phyloP scores from a whole-genome alignment of 2,113 vertebrate species.

The Patagioenas fasciata region DNA sequence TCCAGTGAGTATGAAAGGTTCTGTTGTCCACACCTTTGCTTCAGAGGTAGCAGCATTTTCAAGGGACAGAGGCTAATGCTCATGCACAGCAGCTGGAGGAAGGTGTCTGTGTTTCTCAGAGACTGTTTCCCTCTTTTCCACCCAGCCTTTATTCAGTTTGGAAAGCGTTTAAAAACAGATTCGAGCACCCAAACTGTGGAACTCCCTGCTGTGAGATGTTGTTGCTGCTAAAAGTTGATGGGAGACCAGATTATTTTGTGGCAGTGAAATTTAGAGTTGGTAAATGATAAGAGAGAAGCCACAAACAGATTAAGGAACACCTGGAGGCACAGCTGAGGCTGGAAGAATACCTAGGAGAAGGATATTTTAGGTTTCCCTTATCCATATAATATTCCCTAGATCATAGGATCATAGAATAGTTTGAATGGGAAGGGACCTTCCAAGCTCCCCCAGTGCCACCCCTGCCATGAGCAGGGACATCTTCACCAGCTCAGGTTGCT shows the following conservation, averaged over 20 bases:
- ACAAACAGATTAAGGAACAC: not conserved
- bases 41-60: not conserved
- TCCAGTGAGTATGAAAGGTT: not conserved
- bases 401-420: too few relatives aligned
- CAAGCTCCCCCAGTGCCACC: too few relatives aligned
- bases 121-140: not conserved
- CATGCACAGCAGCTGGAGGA: not conserved
- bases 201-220: not conserved
- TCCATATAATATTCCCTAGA: not conserved
- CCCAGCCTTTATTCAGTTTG: not conserved
- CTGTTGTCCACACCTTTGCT: not conserved
- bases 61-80: not conserved
- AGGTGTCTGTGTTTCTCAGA: not conserved
- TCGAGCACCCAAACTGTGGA: not conserved
- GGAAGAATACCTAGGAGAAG: not conserved
- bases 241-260: not conserved
- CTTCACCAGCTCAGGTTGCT: too few relatives aligned
- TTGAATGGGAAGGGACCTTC: too few relatives aligned
- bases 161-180: not conserved
- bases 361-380: not conserved
- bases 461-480: too few relatives aligned
- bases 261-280: not conserved
- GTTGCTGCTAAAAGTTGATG: not conserved
- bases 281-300: not conserved
- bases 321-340: not conserved